phyloP scores from a whole-genome alignment of 2,888 invertebrate species.

The Leucania comma region DNA sequence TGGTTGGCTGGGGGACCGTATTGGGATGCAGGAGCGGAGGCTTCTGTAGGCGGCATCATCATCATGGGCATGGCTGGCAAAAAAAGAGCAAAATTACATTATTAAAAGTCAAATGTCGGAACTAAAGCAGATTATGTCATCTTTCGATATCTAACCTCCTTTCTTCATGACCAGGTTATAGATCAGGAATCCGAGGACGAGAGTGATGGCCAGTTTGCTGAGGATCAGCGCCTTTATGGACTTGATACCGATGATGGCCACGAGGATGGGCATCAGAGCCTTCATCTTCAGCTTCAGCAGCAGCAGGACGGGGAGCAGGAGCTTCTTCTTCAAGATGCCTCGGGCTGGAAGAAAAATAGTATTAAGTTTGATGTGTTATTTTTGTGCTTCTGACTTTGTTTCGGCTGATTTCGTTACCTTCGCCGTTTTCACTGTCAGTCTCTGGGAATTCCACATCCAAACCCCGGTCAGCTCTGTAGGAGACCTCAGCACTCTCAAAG shows the following conservation, averaged over 20 bases:
- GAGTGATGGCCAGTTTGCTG: constrained; percentile 95
- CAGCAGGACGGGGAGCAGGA: constrained; percentile 94
- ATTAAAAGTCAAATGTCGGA: background rate
- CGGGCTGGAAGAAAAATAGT: constrained; percentile 90
- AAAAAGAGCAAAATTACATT: constrained; percentile 36
- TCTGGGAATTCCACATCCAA: constrained; percentile 92
- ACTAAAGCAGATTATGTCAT: background rate
- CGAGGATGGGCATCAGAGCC: constrained; percentile 95
- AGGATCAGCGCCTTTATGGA: constrained; percentile 95
- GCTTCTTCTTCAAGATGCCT: constrained; percentile 95
- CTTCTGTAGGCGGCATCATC: constrained; percentile 90
- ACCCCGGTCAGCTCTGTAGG: constrained; percentile 92
- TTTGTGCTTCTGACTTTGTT: background rate
- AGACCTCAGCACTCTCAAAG: constrained; percentile 92
- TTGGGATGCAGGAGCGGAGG: constrained; percentile 91
- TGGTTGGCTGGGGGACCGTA: constrained; percentile 93
- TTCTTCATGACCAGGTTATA: constrained; percentile 94
- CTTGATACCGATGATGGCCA: constrained; percentile 95
- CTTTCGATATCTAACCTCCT: constrained; percentile 89
- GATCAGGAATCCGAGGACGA: constrained; percentile 95
- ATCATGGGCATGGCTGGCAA: constrained; percentile 93
- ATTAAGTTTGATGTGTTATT: constrained; percentile 29
- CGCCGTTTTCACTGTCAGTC: constrained; percentile 86
- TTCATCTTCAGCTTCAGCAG: constrained; percentile 96
- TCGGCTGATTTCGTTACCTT: constrained; percentile 83